Conservation (phyloP, 2,888 invertebrate species). For the Oxyteleia sp. region DNA sequence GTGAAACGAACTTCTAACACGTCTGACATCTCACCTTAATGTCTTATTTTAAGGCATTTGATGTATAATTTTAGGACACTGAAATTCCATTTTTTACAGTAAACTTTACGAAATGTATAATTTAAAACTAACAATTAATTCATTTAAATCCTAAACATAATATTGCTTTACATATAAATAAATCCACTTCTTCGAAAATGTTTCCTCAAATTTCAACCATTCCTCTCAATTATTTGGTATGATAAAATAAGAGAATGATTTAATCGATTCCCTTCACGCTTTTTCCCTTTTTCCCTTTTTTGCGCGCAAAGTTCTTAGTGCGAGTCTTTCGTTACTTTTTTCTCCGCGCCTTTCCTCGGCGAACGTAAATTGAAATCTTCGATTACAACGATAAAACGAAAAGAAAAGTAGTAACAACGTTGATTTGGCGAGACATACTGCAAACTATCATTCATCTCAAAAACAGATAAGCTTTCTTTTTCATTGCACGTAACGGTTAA, state of each 20-base stretch:
- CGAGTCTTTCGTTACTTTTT: slow-evolving; percentile 15
- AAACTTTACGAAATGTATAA: no score
- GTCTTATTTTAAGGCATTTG: no score
- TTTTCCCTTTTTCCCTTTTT: neutral
- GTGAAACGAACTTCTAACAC: no score
- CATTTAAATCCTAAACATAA: no score
- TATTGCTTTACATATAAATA: no score
- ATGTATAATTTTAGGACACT: no score
- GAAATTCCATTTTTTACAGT: no score
- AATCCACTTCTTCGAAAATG: no score
- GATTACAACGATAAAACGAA: slow-evolving; percentile 50
- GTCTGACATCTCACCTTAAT: no score
- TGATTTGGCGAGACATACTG: slow-evolving; percentile 50
- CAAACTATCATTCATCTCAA: slow-evolving; percentile 66
- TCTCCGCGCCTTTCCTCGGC: neutral
- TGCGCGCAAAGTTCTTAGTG: slow-evolving; percentile 9
- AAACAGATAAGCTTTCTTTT: slow-evolving; percentile 71
- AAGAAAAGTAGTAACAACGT: slow-evolving; percentile 55
- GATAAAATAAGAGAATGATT: slow-evolving; percentile 21
- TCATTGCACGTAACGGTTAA: slow-evolving; percentile 68
- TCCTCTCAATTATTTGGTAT: slow-evolving; percentile 8
- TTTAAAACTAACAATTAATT: no score
- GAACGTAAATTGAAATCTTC: slow-evolving; percentile 50
- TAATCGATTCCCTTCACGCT: slow-evolving; percentile 15
- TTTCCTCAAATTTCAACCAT: neutral